Evolutionary conservation across 1,140 invertebrate species (phyloP), one percentile per base, ranked within the genome.

Genomic region (Maniola jurtina): DNA sequence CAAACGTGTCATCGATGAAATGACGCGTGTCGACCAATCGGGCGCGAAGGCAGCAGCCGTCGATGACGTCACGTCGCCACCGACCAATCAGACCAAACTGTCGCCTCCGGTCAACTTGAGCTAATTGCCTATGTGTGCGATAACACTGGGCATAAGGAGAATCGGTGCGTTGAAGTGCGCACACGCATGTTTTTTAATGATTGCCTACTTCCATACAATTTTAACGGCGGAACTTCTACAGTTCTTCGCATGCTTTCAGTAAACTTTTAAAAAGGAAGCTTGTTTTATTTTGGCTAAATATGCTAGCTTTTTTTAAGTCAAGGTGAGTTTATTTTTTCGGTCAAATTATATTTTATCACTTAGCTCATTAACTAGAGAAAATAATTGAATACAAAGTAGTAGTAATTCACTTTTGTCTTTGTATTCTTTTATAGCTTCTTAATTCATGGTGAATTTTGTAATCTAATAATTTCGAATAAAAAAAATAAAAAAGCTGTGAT

Each of bases 121-220:
- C 85, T 90, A 90, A 90, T 90, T 90, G 88, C 84, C 84, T 81
- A 85, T 90, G 88, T 90, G 88, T 90, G 88, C 85, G 79, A 85
- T 86, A 89, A 88, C 83, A 76, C 75, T 83, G 79, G 77, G 42
- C 42, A n/a, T 5, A 45, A 45, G 82, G 82, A 79, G 84, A 88
- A 81, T 77, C 75, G 72, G 79, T 84, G 84, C 85, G 82, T 82
- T 70, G 60, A 81, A 80, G 81, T 78, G 74, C 77, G 71, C 74
- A 76, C 77, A 81, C 81, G 73, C 77, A 80, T 73, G 66, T 70
- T 60, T 70, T 25, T 63, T 62, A 66, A 75, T 50, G 52, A 67
- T 67, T 57, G 42, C 59, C 16, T 66, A 61, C 64, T 66, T 14
- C 48, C 11, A 63, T 34, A 55, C 35, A 54, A 35, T 45, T 63